Evolutionary conservation across 2,797 vertebrate species (phyloP), one percentile per base, ranked within the genome.

Genomic region (Cephalopachus bancanus): DNA sequence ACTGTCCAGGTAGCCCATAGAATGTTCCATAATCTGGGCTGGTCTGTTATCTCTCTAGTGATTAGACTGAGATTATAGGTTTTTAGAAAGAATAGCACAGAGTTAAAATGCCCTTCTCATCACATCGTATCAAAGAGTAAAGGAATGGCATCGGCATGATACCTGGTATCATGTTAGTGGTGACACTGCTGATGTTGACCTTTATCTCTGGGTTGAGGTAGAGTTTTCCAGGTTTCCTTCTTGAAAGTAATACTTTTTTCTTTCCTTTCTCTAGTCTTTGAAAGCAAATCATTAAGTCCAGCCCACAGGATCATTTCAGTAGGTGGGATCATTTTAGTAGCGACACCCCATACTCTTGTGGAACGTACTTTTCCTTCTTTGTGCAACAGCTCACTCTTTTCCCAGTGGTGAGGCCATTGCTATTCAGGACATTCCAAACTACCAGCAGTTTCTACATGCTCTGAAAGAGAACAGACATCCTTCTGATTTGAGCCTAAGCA

Each of bases 401-500:
- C 26, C 72, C 0, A 1, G 7, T 7, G 49, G 26, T 2, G 15
- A 89, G 16, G 26, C 49, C 7, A 0, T 49, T 12, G 7, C 62
- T 67, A 0, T 62, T 84, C 15, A 20, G 74, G 51, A 20, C n/a
- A 1, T 33, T 30, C 17, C 20, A 83, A 7, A 76, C 28, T 6
- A 4, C 37, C 1, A 1, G 26, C 10, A 44, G 14, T 24, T n/a
- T 81, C 37, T 3, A 0, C 71, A 80, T 7, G 7, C 33, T 5
- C 7, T 22, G 26, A 62, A 33, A 51, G 19, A 55, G 59, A 57
- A 17, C 5, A n/a, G 57, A 0, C 5, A 4, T 49, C 55, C n/a
- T 26, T 3, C 74, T 24, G 30, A 59, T 49, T 60, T 22, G 33
- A 53, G 75, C 72, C 67, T 62, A 15, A 7, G 72, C 28, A 16